phyloP scores from a whole-genome alignment of 2,888 invertebrate genomes.

The Galerucella pusilla region DNA sequence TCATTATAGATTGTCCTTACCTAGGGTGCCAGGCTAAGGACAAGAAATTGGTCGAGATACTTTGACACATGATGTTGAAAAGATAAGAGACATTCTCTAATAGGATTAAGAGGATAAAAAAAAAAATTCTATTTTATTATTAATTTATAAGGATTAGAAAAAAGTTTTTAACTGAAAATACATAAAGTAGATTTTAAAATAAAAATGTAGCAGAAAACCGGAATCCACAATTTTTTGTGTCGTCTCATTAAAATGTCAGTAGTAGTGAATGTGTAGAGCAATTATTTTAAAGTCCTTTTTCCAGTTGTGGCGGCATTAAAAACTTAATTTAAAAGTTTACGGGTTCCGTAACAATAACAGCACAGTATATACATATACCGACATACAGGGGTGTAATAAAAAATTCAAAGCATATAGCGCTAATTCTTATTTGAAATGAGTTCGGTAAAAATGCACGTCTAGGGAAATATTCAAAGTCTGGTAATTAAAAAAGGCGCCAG shows the following conservation, averaged over 20 bases:
- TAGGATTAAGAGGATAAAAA: too few species aligned
- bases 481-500: constrained; percentile 59
- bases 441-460: constrained; percentile 61
- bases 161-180: background rate
- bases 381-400: constrained; percentile 52
- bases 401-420: constrained; percentile 55
- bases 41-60: too few species aligned
- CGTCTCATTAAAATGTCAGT: background rate
- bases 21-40: too few species aligned
- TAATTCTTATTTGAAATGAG: constrained; percentile 62
- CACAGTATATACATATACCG: too few species aligned
- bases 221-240: background rate
- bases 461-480: constrained; percentile 57
- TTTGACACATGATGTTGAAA: too few species aligned
- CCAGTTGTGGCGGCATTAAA: constrained; percentile 43
- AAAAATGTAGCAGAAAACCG: background rate
- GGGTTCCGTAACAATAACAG: constrained; percentile 49
- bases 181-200: too few species aligned
- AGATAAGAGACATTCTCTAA: too few species aligned
- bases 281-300: constrained; percentile 31
- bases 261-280: constrained; percentile 18
- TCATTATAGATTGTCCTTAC: too few species aligned
- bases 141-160: too few species aligned
- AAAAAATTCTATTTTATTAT: too few species aligned
- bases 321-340: constrained; percentile 48